phyloP scores from a whole-genome alignment of 2,113 vertebrate species.

The Fulmarus glacialis region DNA sequence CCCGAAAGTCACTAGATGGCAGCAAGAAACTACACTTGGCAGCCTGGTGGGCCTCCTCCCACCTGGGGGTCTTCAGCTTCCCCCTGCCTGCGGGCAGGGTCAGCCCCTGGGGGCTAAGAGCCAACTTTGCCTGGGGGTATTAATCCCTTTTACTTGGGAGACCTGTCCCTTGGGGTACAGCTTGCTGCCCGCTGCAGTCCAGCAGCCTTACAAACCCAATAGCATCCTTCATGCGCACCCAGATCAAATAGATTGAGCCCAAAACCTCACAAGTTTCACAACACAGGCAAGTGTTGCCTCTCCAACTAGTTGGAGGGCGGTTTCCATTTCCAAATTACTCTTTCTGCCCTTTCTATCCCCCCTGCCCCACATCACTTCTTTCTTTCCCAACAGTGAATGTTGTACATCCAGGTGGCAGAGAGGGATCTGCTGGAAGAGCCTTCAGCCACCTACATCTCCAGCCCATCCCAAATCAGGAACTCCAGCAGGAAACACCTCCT shows the following conservation, averaged over 20 bases:
- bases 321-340: neutral
- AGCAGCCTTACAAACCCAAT: neutral
- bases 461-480: neutral
- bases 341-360: neutral
- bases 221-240: rapidly evolving
- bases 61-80: rapidly evolving
- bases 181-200: rapidly evolving
- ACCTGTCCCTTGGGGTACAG: neutral
- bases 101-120: no score
- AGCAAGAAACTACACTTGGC: constrained; percentile 2
- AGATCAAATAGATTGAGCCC: rapidly evolving
- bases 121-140: rapidly evolving
- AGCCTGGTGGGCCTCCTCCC: rapidly evolving
- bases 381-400: neutral
- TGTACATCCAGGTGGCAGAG: no score
- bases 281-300: rapidly evolving
- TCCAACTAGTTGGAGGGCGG: neutral
- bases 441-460: neutral
- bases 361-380: neutral
- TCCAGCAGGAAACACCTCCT: neutral
- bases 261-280: neutral
- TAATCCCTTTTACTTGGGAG: neutral
- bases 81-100: rapidly evolving
- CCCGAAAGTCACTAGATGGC: constrained; percentile 52
- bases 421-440: neutral